Conservation (phyloP, 2,113 vertebrate species). For the Cyrtonyx montezumae region DNA sequence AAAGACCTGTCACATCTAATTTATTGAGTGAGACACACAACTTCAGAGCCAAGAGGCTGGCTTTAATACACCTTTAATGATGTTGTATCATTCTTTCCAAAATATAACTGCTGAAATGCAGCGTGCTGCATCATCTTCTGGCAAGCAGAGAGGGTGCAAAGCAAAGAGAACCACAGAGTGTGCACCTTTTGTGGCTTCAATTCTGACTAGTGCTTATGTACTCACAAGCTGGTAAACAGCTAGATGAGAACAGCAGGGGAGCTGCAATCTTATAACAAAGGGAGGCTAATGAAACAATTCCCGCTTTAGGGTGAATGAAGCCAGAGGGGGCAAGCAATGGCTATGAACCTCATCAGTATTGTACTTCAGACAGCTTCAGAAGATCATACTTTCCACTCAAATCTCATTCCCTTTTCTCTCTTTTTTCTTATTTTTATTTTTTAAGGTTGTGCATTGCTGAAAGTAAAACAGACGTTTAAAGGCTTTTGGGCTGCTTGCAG, state of each 20-base stretch:
- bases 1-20: constrained; percentile 27
- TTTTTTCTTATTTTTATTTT: background rate
- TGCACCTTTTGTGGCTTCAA: background rate
- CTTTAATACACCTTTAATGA: background rate
- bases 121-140: background rate
- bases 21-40: background rate
- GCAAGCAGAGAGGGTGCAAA: background rate
- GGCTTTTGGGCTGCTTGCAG: background rate
- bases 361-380: background rate
- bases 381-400: background rate
- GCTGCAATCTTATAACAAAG: background rate
- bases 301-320: background rate
- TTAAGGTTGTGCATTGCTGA: background rate
- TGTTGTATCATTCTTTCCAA: background rate
- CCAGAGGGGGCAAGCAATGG: background rate
- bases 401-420: background rate
- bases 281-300: background rate
- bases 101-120: background rate
- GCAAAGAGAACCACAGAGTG: background rate
- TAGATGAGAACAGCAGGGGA: background rate
- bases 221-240: background rate
- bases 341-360: background rate
- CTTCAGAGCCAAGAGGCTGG: background rate
- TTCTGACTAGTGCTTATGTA: background rate
- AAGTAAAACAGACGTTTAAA: background rate